Conservation (phyloP, 2,113 vertebrate species). For the Stigmatopora nigra region DNA sequence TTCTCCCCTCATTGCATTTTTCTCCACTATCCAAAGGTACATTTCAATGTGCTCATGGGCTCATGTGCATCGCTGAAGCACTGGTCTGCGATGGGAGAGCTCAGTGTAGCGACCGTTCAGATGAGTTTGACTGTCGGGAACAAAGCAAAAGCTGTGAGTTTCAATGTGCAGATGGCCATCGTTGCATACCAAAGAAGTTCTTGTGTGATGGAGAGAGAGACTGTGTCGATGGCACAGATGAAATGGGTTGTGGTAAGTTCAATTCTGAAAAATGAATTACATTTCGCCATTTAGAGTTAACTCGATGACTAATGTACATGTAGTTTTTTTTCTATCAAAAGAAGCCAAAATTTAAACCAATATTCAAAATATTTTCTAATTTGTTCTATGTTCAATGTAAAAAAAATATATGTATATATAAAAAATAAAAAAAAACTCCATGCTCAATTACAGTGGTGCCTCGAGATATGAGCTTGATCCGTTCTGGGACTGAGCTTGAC, state of each 20-base stretch:
- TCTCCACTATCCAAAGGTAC: constrained; percentile 34
- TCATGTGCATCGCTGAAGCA: constrained; percentile 57
- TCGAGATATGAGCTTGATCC: no score
- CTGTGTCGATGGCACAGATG: constrained; percentile 76
- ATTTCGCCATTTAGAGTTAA: no score
- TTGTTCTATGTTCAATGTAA: no score
- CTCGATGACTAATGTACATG: no score
- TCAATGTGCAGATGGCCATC: constrained; percentile 67
- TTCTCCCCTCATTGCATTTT: background rate
- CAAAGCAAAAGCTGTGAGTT: constrained; percentile 67
- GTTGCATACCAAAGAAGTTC: constrained; percentile 77
- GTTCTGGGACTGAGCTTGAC: no score
- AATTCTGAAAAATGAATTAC: no score
- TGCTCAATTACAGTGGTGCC: no score
- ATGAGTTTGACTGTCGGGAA: constrained; percentile 70
- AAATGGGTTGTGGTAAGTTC: constrained; percentile 70
- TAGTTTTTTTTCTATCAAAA: no score
- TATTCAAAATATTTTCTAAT: no score
- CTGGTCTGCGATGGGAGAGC: constrained; percentile 74
- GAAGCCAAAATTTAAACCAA: no score
- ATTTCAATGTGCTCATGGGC: constrained; percentile 74
- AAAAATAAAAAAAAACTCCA: no score
- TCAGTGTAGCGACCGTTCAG: constrained; percentile 77
- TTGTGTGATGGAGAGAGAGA: constrained; percentile 80
- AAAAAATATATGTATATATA: no score